These are phyloP conservation scores for Chesias legatella DNA, from an alignment of 2,888 invertebrate species.

Conservation along the genomic window DNA sequence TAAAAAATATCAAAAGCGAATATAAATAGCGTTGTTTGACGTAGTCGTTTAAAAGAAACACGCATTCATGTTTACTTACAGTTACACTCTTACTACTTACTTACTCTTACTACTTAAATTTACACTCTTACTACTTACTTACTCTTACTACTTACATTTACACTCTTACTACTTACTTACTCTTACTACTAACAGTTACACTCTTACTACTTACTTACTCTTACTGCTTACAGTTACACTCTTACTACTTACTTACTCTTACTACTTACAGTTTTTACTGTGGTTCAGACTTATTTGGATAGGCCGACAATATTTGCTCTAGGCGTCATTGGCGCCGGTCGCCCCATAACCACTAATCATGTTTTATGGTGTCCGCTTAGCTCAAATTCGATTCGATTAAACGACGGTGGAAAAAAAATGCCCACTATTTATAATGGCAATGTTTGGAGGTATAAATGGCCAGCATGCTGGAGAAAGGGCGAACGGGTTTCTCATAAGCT, in stretches of 20 bases:
- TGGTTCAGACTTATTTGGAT: constrained; percentile 46
- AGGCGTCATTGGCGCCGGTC: constrained; percentile 51
- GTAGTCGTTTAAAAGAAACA: too few relatives aligned
- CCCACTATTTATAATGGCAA: constrained; percentile 18
- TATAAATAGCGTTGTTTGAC: too few relatives aligned
- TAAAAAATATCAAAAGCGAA: too few relatives aligned
- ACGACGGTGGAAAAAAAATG: constrained; percentile 48
- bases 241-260: not conserved
- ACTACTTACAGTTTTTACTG: constrained; percentile 3
- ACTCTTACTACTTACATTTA: too few relatives aligned
- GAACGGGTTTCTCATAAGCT: constrained; percentile 6
- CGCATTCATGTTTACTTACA: too few relatives aligned
- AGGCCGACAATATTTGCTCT: constrained; percentile 56
- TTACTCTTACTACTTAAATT: too few relatives aligned
- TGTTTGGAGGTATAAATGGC: constrained; percentile 17
- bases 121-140: too few relatives aligned
- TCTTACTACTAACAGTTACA: too few relatives aligned
- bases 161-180: too few relatives aligned
- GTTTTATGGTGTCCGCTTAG: constrained; percentile 68
- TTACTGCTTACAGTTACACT: not conserved
- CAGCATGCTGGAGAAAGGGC: constrained; percentile 4
- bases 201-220: too few relatives aligned
- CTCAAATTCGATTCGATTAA: constrained; percentile 66
- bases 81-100: too few relatives aligned
- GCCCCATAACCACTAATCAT: constrained; percentile 69